Evolutionary conservation across 2,797 vertebrate genomes (phyloP).

Genomic region (Thripadectes ignobilis): DNA sequence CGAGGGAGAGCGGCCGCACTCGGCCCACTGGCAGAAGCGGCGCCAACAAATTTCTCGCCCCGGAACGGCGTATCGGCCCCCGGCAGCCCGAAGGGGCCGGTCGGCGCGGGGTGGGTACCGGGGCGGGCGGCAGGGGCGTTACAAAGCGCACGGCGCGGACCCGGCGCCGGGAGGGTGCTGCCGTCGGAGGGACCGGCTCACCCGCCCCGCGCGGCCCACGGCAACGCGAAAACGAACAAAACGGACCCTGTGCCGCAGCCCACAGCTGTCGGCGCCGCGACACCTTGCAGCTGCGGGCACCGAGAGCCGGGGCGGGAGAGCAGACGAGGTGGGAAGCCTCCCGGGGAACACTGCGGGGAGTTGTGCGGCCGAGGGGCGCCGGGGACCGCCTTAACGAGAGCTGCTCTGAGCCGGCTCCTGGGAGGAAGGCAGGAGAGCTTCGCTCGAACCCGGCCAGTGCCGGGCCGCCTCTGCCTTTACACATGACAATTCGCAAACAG

Average conservation of each 20-base stretch:
- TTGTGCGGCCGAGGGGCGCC: no score
- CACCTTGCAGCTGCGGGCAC: not conserved
- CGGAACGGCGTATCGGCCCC: not conserved
- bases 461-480: no score
- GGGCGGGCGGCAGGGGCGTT: not conserved
- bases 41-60: not conserved
- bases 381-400: not conserved
- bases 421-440: not conserved
- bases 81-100: not conserved
- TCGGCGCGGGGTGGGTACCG: not conserved
- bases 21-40: not conserved
- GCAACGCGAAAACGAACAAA: slow-evolving; percentile 7
- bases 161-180: not conserved
- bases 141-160: not conserved
- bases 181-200: slow-evolving; percentile 16
- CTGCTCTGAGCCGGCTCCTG: not conserved
- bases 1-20: not conserved
- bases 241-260: not conserved
- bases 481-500: not conserved
- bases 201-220: not conserved
- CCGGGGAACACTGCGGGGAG: no score
- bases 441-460: not conserved
- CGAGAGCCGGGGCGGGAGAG: not conserved
- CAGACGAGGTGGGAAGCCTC: not conserved
- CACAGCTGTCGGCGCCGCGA: not conserved